phyloP scores from a whole-genome alignment of 2,797 vertebrate genomes.

The Myotis planiceps region DNA sequence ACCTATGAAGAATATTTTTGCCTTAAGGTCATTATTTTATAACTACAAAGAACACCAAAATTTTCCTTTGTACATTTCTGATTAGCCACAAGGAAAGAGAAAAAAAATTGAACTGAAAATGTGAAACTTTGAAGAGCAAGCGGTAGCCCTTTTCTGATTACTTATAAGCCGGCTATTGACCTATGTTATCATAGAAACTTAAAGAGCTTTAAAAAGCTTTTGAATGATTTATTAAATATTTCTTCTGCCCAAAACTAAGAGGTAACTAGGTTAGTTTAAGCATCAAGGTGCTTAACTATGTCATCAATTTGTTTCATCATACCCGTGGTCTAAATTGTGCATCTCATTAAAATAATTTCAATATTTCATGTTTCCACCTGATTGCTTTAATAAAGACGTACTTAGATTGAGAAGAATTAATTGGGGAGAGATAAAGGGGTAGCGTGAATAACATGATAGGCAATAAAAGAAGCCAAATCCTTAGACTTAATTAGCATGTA shows the following conservation, averaged over 20 bases:
- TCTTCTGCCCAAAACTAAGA: not conserved
- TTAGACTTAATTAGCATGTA: not conserved
- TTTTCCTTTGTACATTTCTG: not conserved
- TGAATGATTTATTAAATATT: not conserved
- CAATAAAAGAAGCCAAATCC: not conserved
- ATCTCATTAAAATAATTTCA: constrained; percentile 21
- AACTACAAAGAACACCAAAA: not conserved
- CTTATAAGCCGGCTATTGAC: not conserved
- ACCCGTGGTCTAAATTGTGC: not conserved
- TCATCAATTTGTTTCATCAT: constrained; percentile 4
- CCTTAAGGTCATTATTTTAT: not conserved
- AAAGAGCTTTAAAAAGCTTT: not conserved
- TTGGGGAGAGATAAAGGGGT: not conserved
- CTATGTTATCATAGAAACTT: not conserved
- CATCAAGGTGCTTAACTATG: not conserved
- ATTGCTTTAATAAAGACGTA: not conserved
- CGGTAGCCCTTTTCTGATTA: not conserved
- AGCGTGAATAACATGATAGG: not conserved
- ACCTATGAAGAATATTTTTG: not conserved
- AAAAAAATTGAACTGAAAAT: not conserved
- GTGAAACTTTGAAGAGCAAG: not conserved
- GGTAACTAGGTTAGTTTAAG: not conserved
- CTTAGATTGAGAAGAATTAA: not conserved
- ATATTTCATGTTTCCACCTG: not conserved
- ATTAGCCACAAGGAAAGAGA: not conserved